Base-by-base conservation (phyloP, 2,888 invertebrate species). In the Drosophila koepferae region DNA sequence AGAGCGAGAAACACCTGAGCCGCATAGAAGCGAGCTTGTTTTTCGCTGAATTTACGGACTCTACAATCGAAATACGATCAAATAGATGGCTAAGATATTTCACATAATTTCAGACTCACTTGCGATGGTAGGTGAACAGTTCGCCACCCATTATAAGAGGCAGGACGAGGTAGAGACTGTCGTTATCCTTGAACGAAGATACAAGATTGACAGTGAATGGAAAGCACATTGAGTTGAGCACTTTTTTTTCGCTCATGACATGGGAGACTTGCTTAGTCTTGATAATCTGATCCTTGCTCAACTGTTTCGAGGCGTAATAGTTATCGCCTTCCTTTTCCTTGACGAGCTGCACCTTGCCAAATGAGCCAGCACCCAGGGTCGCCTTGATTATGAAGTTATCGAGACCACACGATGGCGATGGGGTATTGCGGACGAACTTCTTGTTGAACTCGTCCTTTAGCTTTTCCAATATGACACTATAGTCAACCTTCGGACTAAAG, bases 151-250 rank as follows among this genome's bases (percentile, higher is more conserved):
- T 95, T 16, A 97, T 94, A 90, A 97, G 98, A 14, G 97, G 97
- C 95, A 98, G 95, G 14, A 97, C 95, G 93, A 98, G 95, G 93
- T 97, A 98, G 62, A 98, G 92, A 91, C 96, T 96, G 76, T 96
- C 96, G 91, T 97, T 97, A 92, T 98, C 97, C 94, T 98, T 98
- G 93, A 96, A 97, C 87, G 96, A 96, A 92, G 95, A 97, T 86
- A 97, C 96, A 95, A 99, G 95, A 72, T 95, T 94, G 63, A 99
- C 96, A n/a, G 98, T 94, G 93, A 99, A 98, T 3, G 98, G 98
- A 94, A 98, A 99, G 75, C 95, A 95, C 74, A 98, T 95, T 18
- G 97, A 95, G 92, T 97, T 96, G 75, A 99, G 94, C 80, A 99
- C 97, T 77, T 95, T 95, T 92, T 98, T 98, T 93, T 99, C 99